phyloP scores from a whole-genome alignment of 2,797 vertebrate genomes.

The Rhinoraja longicauda region DNA sequence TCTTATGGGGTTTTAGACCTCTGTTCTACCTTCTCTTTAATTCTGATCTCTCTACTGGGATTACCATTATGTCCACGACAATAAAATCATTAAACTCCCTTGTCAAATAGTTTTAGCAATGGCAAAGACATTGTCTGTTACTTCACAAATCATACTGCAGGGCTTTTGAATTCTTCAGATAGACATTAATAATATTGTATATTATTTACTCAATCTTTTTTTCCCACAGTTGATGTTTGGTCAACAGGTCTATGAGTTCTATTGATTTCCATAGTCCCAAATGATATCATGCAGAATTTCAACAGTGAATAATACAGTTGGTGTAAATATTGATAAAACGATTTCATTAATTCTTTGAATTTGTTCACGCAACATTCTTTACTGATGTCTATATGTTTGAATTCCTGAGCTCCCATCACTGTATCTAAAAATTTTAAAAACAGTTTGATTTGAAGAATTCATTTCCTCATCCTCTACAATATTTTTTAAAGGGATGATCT shows the following conservation, averaged over 20 bases:
- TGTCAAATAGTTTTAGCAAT: neutral
- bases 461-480: slow-evolving; percentile 13
- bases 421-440: neutral
- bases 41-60: neutral
- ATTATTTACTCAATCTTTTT: neutral
- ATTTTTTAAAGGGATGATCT: neutral
- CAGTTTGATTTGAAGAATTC: neutral
- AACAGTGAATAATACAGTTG: neutral
- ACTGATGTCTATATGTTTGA: neutral
- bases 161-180: neutral
- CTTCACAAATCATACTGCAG: neutral
- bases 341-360: neutral
- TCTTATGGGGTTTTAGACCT: neutral
- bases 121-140: neutral
- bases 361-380: neutral
- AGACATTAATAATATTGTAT: neutral
- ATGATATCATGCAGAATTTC: neutral
- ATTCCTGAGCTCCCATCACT: neutral
- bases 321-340: neutral
- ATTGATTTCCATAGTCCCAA: neutral
- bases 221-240: neutral
- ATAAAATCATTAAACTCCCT: neutral
- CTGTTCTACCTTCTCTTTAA: neutral
- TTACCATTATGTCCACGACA: neutral
- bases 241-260: neutral